Evolutionary conservation across 2,888 invertebrate genomes (phyloP), one percentile per base, ranked within the genome.

Genomic region (Eupsilia transversa): DNA sequence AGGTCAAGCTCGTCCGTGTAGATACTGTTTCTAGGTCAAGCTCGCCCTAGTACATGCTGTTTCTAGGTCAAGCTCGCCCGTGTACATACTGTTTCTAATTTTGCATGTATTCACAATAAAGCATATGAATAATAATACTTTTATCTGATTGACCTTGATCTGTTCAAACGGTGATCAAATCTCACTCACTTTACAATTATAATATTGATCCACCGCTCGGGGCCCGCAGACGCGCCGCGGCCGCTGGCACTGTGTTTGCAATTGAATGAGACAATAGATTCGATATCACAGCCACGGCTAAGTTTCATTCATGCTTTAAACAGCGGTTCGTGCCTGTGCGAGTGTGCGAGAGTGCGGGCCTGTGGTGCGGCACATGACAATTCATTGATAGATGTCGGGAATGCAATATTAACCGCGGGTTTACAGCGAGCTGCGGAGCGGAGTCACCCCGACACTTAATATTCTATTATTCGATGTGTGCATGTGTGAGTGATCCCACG

Each of bases 381-480:
- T 17, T 33, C 60, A 67, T 23, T 30, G 66, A 23, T 17, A 52
- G 35, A 33, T 46, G 64, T n/a, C n/a, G 41, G 2, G 23, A 33
- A 61, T 46, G 33, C 46, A n/a, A 57, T 30, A 52, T 33, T 4
- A 38, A 12, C 17, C n/a, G 14, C 49, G 17, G 54, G 52, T 38
- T 38, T 7, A 72, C 72, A 43, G n/a, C 10, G 27, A 46, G 12
- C 33, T 30, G 52, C 17, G 27, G 35, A 38, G 27, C n/a, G 3
- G 41, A 43, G 30, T 17, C 41, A 14, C 52, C 30, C n/a, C 54
- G 35, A 33, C 41, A 41, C 66, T 63, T 59, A 63, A 69, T 61
- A 77, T 61, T 72, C 14, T 41, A 57, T 61, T 43, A 68, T n/a
- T 64, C 20, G 6, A 35, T 35, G 46, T 41, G 27, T 56, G 59